phyloP scores from a whole-genome alignment of 2,113 vertebrate species.

The Phodopus roborovskii region DNA sequence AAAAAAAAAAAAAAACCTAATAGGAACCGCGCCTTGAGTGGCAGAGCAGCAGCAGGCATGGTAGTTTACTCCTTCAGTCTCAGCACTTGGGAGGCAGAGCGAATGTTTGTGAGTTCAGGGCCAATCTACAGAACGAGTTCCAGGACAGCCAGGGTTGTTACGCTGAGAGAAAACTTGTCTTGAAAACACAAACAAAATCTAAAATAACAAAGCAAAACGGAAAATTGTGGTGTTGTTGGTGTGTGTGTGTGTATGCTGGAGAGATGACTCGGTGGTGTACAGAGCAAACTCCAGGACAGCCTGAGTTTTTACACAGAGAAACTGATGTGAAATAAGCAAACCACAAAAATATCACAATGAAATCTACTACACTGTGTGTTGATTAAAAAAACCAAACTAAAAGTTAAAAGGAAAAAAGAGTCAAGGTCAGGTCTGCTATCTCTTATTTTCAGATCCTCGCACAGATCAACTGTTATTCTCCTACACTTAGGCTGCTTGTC shows the following conservation, averaged over 20 bases:
- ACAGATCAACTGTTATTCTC: not conserved
- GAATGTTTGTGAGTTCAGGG: not conserved
- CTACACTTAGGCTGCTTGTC: not conserved
- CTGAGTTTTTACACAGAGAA: too few species aligned
- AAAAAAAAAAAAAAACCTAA: not conserved
- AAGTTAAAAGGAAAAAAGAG: too few species aligned
- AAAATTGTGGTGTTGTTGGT: not conserved
- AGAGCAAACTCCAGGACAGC: not conserved
- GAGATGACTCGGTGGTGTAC: not conserved
- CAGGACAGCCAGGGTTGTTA: not conserved
- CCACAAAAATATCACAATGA: too few species aligned
- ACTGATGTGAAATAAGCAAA: too few species aligned
- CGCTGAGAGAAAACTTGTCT: not conserved
- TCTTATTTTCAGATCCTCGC: not conserved
- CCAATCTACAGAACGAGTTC: not conserved
- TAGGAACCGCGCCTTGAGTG: accelerated
- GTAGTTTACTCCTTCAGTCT: not conserved
- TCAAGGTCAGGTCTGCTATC: not conserved
- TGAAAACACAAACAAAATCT: not conserved
- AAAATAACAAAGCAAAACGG: not conserved
- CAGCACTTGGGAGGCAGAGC: not conserved
- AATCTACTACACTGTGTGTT: too few species aligned
- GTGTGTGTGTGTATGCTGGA: not conserved
- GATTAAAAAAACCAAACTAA: too few species aligned
- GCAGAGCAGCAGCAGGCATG: not conserved